A percentile compares a stretch with the other conserved stretches of the same genome.
These are phyloP conservation scores for Coptodon rendalli DNA, from an alignment of 2,113 vertebrate genomes.

Conservation along the genomic window DNA sequence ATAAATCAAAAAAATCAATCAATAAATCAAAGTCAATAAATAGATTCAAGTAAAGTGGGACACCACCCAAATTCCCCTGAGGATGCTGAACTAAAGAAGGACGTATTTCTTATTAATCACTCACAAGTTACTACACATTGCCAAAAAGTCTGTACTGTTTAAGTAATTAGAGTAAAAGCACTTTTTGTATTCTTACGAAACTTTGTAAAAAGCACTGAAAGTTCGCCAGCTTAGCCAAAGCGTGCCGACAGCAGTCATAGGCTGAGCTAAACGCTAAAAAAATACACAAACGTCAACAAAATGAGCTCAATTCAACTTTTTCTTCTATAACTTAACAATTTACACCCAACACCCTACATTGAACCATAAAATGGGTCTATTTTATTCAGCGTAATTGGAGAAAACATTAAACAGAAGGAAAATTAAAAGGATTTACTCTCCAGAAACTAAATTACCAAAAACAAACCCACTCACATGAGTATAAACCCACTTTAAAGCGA, in stretches of 20 bases:
- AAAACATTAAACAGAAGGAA: neutral
- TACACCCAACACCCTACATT: neutral
- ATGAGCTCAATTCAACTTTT: neutral
- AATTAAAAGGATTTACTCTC: neutral
- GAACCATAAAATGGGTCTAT: neutral
- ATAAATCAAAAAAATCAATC: neutral
- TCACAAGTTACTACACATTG: neutral
- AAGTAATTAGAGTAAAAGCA: neutral
- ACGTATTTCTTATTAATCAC: neutral
- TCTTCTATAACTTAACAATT: neutral
- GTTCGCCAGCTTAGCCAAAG: neutral
- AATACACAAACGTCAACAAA: neutral
- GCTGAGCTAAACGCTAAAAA: neutral
- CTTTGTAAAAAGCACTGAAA: neutral
- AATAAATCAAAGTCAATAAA: neutral
- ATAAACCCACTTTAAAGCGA: neutral
- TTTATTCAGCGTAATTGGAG: neutral
- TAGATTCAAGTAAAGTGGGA: neutral
- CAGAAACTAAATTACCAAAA: neutral
- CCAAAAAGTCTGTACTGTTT: neutral
- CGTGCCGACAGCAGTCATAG: rapidly evolving
- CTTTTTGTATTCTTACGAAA: neutral
- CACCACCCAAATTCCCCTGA: neutral
- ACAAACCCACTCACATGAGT: neutral
- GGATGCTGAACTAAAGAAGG: neutral